Percentiles rank a stretch among this genome's conserved stretches.
phyloP scores from a whole-genome alignment of 2,113 vertebrate species.

The Pogonocichla stellata region DNA sequence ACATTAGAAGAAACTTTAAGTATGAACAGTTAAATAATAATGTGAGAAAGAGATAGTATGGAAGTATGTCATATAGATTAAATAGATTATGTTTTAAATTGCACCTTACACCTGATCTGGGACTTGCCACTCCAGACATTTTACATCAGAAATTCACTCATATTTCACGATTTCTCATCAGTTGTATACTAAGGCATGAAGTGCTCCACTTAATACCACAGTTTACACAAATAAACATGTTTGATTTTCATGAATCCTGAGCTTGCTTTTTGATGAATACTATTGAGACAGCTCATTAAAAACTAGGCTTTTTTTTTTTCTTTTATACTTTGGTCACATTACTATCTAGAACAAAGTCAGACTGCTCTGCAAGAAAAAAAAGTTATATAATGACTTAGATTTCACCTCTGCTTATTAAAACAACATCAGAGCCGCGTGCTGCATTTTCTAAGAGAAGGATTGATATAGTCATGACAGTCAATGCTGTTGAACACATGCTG shows the following conservation, averaged over 20 bases:
- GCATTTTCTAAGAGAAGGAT: background rate
- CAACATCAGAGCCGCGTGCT: background rate
- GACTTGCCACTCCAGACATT: background rate
- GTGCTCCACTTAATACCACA: slow-evolving; percentile 28
- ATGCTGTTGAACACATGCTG: background rate
- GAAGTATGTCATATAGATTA: background rate
- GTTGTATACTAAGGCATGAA: slow-evolving; percentile 12
- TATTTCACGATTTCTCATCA: background rate
- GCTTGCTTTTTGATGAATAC: slow-evolving; percentile 54
- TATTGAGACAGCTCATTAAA: slow-evolving; percentile 62
- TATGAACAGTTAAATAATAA: background rate
- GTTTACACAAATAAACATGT: slow-evolving; percentile 38
- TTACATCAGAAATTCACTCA: background rate
- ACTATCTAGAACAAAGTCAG: slow-evolving; percentile 49
- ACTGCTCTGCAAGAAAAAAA: background rate
- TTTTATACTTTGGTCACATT: slow-evolving; percentile 39
- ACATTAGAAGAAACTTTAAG: background rate
- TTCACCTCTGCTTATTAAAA: slow-evolving; percentile 43
- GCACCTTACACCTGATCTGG: background rate
- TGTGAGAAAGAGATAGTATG: background rate
- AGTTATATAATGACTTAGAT: slow-evolving; percentile 33
- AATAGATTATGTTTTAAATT: background rate
- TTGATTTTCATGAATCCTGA: slow-evolving; percentile 45
- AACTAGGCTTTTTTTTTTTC: background rate
- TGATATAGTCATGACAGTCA: background rate